Evolutionary conservation across 2,113 vertebrate species (phyloP), one percentile per base, ranked within the genome.

Genomic region (Prionailurus viverrinus): DNA sequence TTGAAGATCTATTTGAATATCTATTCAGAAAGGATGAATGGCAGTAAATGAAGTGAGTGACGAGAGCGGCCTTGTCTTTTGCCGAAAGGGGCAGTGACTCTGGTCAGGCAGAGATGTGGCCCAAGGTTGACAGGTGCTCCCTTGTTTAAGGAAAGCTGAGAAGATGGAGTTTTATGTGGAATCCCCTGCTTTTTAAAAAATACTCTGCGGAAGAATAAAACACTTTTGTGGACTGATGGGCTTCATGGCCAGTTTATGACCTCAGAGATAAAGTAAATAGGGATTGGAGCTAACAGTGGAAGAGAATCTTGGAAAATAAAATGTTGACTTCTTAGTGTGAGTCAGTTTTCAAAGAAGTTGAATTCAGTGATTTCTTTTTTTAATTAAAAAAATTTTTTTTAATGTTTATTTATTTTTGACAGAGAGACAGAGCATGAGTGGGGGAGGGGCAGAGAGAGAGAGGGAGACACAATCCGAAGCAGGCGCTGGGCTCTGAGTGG

Each of bases 341-440:
- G 16, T 87, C 80, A 53, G 89, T 95, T 93, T 96, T 96, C 53
- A 94, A 73, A 66, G 95, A 87, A 29, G 36, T 87, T 51, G 23
- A 83, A 78, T 89, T 97, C 19, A 78, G 0, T 92, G 31, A 45
- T 45, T 45, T 45, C 9, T 45, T 45, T 45, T 45, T 45, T 45
- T 45, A 45, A 45, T 8, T 45, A 45, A 45, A 45, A 45, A 1
- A 45, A 45, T 1, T 45, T 45, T 45, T 45, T 45, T 45, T 45
- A 45, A 45, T 45, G 41, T 45, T 45, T 45, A 7, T 93, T 88
- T 94, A 45, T 45, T 45, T 45, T 45, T 45, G 45, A 45, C 45
- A 45, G 7, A 45, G 45, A 9, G 45, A 45, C 45, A 45, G 45
- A 45, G 7, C 45, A 45, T 45, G 45, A 45, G 45, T 45, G 45